Base-by-base conservation (phyloP, 1,140 invertebrate genomes). In the Bradysia coprophila region DNA sequence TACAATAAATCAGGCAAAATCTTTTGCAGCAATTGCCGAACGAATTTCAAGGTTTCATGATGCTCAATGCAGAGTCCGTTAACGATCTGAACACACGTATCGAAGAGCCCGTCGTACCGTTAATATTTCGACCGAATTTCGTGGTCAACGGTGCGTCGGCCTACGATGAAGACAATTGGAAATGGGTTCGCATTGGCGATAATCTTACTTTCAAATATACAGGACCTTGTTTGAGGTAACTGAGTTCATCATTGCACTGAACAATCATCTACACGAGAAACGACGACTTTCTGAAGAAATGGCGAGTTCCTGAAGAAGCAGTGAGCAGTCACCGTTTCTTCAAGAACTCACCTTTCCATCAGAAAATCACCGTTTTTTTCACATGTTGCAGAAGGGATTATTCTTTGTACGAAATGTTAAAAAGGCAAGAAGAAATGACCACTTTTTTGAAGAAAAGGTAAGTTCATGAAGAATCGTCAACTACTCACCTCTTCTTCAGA, bases 101-200 rank as follows among this genome's bases (percentile, higher is more conserved):
- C 9, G 52, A 67, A 19, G 60, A 70, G 13, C 53, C 63, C 18
- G 64, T 76, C 1, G 57, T 64, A n/a, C 43, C 67, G 5, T 49
- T 69, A 42, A 57, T 71, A 41, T 83, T 82, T 52, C 62, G 79
- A 32, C 68, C 72, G 1, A 82, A 80, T 56, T 73, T 83, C 43
- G 62, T 81, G 0, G 62, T 83, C 5, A 68, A 71, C 48, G 76
- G 75, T 2, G 56, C 69, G 2, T 46, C 62, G 19, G 51, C 75
- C 2, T 78, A 70, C 49, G 73, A 69, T 3, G 80, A 84, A 57
- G 77, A 81, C 45, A 56, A 63, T n/a, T 81, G 76, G 76, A 67
- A 72, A 28, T 80, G 69, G 61, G 53, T 81, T 16, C 77, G 74
- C 61, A 76, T 81, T 42, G 76, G 76, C 2, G 48, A 61, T 16